Evolutionary conservation across 2,888 invertebrate genomes (phyloP).

Genomic region (Fissipunctia ypsillon): DNA sequence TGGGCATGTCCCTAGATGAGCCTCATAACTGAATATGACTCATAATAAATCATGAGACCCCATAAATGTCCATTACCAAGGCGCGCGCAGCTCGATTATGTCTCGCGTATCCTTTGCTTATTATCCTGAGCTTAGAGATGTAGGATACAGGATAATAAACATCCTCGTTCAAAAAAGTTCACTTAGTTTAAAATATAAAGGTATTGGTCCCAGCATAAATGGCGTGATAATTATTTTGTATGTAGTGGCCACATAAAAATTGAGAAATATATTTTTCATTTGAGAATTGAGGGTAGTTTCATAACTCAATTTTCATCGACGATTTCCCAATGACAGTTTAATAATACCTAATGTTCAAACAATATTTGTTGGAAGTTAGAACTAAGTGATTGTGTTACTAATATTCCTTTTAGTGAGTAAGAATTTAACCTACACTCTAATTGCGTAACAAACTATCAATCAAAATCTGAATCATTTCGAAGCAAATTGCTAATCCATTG

Average conservation of each 20-base stretch:
- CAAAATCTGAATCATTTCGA: too few relatives aligned
- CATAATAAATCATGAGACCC: slow-evolving; percentile 42
- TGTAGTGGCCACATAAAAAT: neutral
- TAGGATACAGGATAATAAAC: neutral
- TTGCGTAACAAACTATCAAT: too few relatives aligned
- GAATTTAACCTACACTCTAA: neutral
- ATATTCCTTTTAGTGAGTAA: neutral
- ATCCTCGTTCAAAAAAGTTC: neutral
- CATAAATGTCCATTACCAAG: slow-evolving; percentile 52
- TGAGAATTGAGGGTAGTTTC: neutral
- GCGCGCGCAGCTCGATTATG: slow-evolving; percentile 24
- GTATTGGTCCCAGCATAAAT: neutral
- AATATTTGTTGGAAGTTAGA: neutral
- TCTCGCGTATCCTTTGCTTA: slow-evolving; percentile 10
- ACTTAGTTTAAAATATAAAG: neutral
- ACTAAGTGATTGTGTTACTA: neutral
- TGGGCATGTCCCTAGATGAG: slow-evolving; percentile 33
- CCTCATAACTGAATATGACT: slow-evolving; percentile 47
- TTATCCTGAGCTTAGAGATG: neutral
- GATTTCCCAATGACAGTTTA: neutral
- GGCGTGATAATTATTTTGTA: neutral
- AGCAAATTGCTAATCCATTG: too few relatives aligned
- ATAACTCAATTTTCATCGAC: neutral
- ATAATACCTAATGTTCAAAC: neutral
- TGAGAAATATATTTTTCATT: neutral